phyloP scores from a whole-genome alignment of 2,888 invertebrate species.

The Drosophila atripex region DNA sequence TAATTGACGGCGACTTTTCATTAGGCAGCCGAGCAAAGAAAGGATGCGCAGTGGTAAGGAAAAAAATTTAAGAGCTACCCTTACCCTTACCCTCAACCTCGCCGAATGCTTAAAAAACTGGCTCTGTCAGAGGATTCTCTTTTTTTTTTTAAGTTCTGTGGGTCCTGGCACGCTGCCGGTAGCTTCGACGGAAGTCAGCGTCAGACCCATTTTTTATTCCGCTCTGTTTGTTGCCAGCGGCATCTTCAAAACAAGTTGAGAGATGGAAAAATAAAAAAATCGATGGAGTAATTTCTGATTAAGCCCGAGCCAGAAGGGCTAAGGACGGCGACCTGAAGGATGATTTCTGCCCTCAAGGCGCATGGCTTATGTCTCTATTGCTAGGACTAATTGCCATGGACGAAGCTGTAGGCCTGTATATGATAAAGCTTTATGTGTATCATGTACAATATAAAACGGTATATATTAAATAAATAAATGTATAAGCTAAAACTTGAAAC shows the following conservation, averaged over 20 bases:
- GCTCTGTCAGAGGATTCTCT: constrained; percentile 54
- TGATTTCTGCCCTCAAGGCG: neutral
- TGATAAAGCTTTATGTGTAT: neutral
- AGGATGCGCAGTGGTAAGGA: constrained; percentile 57
- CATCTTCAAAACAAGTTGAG: constrained; percentile 58
- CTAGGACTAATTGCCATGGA: constrained; percentile 3
- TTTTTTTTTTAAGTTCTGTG: constrained; percentile 56
- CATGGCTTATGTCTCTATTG: neutral
- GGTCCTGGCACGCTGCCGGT: constrained; percentile 32
- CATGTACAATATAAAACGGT: no score
- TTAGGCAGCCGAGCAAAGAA: constrained; percentile 63
- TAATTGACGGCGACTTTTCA: constrained; percentile 77
- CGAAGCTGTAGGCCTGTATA: neutral
- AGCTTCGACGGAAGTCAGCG: constrained; percentile 59
- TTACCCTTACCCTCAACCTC: constrained; percentile 38
- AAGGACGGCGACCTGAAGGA: constrained; percentile 2
- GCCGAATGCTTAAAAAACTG: constrained; percentile 61
- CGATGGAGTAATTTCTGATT: constrained; percentile 71
- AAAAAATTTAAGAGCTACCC: constrained; percentile 64
- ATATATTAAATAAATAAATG: no score
- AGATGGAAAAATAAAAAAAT: constrained; percentile 58
- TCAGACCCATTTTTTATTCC: constrained; percentile 54
- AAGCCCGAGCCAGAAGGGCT: constrained; percentile 49
- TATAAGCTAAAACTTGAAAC: no score
- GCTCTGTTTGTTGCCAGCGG: constrained; percentile 59